phyloP scores from a whole-genome alignment of 2,888 invertebrate species.

The Phalera bucephala region DNA sequence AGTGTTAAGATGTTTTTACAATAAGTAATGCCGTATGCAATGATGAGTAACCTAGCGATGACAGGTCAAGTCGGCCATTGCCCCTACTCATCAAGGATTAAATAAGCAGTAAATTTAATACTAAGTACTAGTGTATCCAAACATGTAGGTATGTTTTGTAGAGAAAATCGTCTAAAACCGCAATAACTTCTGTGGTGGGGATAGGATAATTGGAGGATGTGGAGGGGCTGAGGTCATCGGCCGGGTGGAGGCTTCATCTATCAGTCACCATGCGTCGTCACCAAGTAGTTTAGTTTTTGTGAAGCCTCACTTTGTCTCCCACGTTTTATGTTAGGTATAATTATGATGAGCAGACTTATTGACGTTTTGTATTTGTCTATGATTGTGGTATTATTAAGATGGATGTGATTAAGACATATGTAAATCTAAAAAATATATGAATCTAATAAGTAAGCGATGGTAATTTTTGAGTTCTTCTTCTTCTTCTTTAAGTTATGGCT shows the following conservation, averaged over 20 bases:
- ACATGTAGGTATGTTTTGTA: slow-evolving; percentile 26
- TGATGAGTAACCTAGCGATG: background rate
- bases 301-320: slow-evolving; percentile 24
- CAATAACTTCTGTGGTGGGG: slow-evolving; percentile 42
- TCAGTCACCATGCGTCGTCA: slow-evolving; percentile 44
- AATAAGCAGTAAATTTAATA: slow-evolving; percentile 1
- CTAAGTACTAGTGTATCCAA: slow-evolving; percentile 7
- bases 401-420: no score
- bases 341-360: no score
- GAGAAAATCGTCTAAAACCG: slow-evolving; percentile 50
- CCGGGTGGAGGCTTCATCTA: slow-evolving; percentile 50
- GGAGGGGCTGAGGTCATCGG: slow-evolving; percentile 54
- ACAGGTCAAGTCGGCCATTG: background rate
- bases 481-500: no score
- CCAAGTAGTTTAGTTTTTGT: slow-evolving; percentile 25
- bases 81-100: background rate
- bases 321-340: slow-evolving; percentile 28
- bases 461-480: no score
- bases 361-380: no score
- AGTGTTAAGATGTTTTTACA: background rate
- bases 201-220: slow-evolving; percentile 64
- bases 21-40: background rate
- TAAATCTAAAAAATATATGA: no score
- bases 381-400: background rate
- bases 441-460: no score